phyloP scores from a whole-genome alignment of 1,140 invertebrate genomes.

The Aradophagus sp. region DNA sequence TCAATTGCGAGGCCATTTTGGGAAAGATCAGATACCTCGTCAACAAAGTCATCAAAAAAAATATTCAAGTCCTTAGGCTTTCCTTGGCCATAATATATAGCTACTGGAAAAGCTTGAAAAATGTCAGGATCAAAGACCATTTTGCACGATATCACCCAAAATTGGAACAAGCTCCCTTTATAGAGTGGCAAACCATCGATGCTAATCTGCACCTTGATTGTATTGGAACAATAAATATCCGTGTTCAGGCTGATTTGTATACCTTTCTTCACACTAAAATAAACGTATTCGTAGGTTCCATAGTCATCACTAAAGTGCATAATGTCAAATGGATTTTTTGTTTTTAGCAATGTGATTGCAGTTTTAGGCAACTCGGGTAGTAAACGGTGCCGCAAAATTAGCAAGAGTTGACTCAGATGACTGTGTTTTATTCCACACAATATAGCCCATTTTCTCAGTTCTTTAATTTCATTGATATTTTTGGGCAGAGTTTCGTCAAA shows the following conservation, averaged over 20 bases:
- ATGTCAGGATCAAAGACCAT: neutral
- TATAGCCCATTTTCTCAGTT: neutral
- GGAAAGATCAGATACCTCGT: neutral
- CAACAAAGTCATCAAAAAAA: constrained; percentile 1
- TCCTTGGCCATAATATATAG: neutral
- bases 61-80: neutral
- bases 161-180: neutral
- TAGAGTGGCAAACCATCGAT: neutral
- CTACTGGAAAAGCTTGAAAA: neutral
- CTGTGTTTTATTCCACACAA: neutral
- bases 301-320: neutral
- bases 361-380: neutral
- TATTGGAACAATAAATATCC: neutral
- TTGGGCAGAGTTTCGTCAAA: too few species aligned
- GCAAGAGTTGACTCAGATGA: neutral
- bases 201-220: neutral
- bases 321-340: neutral
- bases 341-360: neutral
- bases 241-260: neutral
- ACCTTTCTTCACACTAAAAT: neutral
- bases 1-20: neutral
- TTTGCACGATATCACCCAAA: neutral
- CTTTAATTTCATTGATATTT: neutral
- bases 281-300: neutral
- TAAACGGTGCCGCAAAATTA: neutral